Percentiles rank a stretch among this genome's conserved stretches.
phyloP scores from a whole-genome alignment of 2,888 invertebrate species.

The Osedax frankpressi region DNA sequence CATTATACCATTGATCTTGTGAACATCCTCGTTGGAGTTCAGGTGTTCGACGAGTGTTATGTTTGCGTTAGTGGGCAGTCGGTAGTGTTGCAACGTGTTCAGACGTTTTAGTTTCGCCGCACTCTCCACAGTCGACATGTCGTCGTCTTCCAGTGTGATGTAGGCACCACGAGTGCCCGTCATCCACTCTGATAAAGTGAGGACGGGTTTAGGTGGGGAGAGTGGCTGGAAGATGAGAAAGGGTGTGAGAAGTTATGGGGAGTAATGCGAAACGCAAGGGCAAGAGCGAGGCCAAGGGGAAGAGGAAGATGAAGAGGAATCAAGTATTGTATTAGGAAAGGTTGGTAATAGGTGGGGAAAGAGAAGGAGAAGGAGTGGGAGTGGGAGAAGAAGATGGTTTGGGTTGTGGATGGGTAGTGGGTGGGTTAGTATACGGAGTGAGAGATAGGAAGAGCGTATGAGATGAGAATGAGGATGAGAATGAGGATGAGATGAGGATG shows the following conservation, averaged over 20 bases:
- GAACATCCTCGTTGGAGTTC: constrained; percentile 21
- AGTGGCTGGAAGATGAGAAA: no score
- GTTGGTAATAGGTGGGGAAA: no score
- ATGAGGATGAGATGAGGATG: no score
- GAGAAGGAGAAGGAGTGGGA: neutral
- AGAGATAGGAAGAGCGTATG: neutral
- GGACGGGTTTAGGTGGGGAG: no score
- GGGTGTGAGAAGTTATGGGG: no score
- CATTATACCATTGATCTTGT: constrained; percentile 13
- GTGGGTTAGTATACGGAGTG: neutral
- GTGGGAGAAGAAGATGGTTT: neutral
- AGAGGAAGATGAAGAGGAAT: no score
- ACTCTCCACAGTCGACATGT: constrained; percentile 78
- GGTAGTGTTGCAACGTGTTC: constrained; percentile 91
- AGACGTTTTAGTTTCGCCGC: constrained; percentile 91
- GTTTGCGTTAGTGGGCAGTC: constrained; percentile 76
- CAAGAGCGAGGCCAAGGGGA: no score
- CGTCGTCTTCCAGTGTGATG: constrained; percentile 87
- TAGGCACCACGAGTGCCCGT: constrained; percentile 55
- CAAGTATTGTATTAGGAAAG: no score
- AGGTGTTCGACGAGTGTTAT: constrained; percentile 56
- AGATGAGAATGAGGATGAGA: no score
- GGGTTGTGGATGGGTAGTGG: neutral
- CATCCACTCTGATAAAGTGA: constrained; percentile 35
- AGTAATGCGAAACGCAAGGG: no score